Evolutionary conservation across 2,797 vertebrate species (phyloP).

Genomic region (Pelodytes ibericus): DNA sequence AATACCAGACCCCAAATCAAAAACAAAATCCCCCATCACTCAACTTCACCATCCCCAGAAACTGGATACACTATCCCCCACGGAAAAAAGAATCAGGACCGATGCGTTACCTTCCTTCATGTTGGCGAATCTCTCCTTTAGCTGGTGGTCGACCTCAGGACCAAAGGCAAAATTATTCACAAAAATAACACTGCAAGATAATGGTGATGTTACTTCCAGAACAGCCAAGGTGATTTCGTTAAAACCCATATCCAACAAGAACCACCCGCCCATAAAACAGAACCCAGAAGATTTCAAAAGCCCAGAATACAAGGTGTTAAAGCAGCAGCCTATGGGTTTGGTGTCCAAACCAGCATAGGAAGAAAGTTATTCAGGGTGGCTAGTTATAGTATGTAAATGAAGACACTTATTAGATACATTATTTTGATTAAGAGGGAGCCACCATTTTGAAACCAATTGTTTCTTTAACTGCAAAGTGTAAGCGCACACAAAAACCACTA

Average conservation of each 20-base stretch:
- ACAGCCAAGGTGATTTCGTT: background rate
- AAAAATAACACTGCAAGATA: conserved; percentile 97
- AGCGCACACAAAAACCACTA: too few relatives aligned
- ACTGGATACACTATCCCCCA: background rate
- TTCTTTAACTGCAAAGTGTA: too few relatives aligned
- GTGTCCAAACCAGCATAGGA: too few relatives aligned
- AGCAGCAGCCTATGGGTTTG: too few relatives aligned
- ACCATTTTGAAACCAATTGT: too few relatives aligned
- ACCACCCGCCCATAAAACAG: background rate
- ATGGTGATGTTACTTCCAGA: conserved; percentile 57
- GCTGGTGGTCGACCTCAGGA: conserved; percentile 99
- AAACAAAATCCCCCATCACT: background rate
- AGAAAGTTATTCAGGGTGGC: too few relatives aligned
- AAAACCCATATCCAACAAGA: conserved; percentile 7
- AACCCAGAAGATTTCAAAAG: background rate
- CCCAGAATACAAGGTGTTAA: background rate
- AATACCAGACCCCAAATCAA: too few relatives aligned
- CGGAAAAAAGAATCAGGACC: background rate
- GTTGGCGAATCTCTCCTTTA: conserved; percentile 99
- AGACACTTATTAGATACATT: too few relatives aligned
- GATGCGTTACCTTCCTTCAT: conserved; percentile 95
- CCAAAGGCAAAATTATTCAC: conserved; percentile 99
- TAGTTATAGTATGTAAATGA: too few relatives aligned
- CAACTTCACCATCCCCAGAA: background rate
- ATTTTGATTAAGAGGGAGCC: too few relatives aligned